phyloP scores from a whole-genome alignment of 2,113 vertebrate genomes.

The Mirounga angustirostris region DNA sequence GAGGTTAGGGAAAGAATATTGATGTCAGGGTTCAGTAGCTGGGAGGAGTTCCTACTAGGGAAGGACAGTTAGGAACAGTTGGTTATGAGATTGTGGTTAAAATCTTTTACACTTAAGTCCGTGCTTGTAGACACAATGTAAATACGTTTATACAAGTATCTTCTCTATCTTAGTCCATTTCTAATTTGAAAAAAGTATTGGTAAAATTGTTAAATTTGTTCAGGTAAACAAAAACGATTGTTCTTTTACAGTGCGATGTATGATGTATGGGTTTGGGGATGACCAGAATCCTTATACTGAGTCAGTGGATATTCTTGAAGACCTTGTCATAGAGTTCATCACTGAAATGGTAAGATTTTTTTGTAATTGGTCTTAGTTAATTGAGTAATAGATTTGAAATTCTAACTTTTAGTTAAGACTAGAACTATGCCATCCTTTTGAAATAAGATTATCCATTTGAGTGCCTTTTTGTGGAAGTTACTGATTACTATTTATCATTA shows the following conservation, averaged over 20 bases:
- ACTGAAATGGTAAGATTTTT: slow-evolving; percentile 95
- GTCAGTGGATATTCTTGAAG: slow-evolving; percentile 98
- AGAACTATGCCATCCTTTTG: slow-evolving; percentile 32
- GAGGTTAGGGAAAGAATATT: slow-evolving; percentile 18
- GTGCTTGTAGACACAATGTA: slow-evolving; percentile 31
- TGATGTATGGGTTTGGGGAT: slow-evolving; percentile 99
- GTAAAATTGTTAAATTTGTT: not conserved
- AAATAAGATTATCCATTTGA: slow-evolving; percentile 23
- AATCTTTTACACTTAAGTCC: slow-evolving; percentile 33
- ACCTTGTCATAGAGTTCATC: slow-evolving; percentile 98
- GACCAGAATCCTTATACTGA: slow-evolving; percentile 99
- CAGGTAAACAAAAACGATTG: not conserved
- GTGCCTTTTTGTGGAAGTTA: slow-evolving; percentile 50
- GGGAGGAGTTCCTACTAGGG: not conserved
- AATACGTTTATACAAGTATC: slow-evolving; percentile 13
- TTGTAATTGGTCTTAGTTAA: not conserved
- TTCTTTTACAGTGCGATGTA: slow-evolving; percentile 92
- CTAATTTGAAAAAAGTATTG: slow-evolving; percentile 1
- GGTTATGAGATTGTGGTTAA: not conserved
- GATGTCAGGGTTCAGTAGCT: not conserved
- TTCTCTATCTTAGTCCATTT: slow-evolving; percentile 11
- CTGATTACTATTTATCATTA: slow-evolving; percentile 19
- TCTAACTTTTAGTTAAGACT: slow-evolving; percentile 8
- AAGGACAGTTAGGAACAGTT: not conserved
- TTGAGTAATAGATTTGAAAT: slow-evolving; percentile 54